Conservation (phyloP, 2,888 invertebrate species). For the Spodoptera exigua region DNA sequence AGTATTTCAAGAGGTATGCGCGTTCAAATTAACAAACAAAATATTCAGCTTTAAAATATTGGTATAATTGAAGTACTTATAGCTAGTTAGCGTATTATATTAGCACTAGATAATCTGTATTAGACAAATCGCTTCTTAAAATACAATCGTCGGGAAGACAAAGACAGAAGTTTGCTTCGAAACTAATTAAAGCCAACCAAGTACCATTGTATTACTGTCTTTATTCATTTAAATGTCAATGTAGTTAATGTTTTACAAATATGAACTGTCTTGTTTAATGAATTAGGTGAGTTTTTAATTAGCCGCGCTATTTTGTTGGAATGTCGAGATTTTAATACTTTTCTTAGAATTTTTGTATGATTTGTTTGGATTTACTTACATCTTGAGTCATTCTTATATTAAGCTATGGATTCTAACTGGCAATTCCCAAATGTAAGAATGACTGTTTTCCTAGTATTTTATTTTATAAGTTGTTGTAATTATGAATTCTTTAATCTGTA, state of each 20-base stretch:
- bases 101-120: slow-evolving; percentile 16
- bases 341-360: not conserved
- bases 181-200: slow-evolving; percentile 34
- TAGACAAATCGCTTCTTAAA: slow-evolving; percentile 39
- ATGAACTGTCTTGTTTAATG: slow-evolving; percentile 30
- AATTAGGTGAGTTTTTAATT: slow-evolving; percentile 35
- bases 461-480: no score
- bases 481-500: no score
- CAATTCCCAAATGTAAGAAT: no score
- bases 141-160: slow-evolving; percentile 27
- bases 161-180: slow-evolving; percentile 31
- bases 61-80: no score
- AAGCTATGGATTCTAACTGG: no score
- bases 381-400: no score
- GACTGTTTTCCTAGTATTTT: no score
- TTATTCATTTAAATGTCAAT: slow-evolving; percentile 50
- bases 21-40: no score
- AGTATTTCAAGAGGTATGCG: no score
- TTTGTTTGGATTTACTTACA: no score
- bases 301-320: not conserved
- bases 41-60: no score
- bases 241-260: slow-evolving; percentile 21
- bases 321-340: not conserved
- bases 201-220: slow-evolving; percentile 32
- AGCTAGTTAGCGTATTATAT: not conserved